phyloP scores from a whole-genome alignment of 2,888 invertebrate species.

The Dione juno region DNA sequence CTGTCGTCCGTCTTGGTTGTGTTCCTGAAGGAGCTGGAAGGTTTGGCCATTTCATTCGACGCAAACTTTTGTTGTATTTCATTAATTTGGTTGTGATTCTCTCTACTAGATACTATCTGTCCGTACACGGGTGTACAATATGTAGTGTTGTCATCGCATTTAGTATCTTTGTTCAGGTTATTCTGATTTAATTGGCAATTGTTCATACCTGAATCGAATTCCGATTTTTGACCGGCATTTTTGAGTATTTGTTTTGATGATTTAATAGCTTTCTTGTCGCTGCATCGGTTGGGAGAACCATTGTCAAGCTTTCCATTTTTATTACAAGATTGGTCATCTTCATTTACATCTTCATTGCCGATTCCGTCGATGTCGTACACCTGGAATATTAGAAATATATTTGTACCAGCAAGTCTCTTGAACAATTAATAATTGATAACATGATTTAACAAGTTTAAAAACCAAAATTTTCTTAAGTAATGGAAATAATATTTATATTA shows the following conservation, averaged over 20 bases:
- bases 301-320: constrained; percentile 55
- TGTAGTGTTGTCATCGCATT: constrained; percentile 67
- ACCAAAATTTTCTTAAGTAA: too few species aligned
- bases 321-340: constrained; percentile 64
- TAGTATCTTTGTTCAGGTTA: constrained; percentile 59
- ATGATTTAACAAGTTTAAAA: too few species aligned
- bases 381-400: constrained; percentile 52
- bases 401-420: too few species aligned
- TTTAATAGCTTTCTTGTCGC: constrained; percentile 64
- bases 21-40: constrained; percentile 74
- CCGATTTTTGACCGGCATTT: constrained; percentile 78
- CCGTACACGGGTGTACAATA: constrained; percentile 80
- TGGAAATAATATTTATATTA: too few species aligned
- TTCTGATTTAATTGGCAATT: constrained; percentile 73
- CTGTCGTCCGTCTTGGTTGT: constrained; percentile 64
- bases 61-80: constrained; percentile 77
- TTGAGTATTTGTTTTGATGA: constrained; percentile 78
- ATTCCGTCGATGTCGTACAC: constrained; percentile 81
- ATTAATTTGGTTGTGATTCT: constrained; percentile 79
- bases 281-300: constrained; percentile 58
- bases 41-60: constrained; percentile 65
- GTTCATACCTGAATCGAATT: constrained; percentile 80
- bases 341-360: constrained; percentile 68
- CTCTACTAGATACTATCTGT: constrained; percentile 76
- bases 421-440: too few species aligned